These are phyloP conservation scores for Thymelicus sylvestris DNA, from an alignment of 2,888 invertebrate genomes.

Conservation along the genomic window DNA sequence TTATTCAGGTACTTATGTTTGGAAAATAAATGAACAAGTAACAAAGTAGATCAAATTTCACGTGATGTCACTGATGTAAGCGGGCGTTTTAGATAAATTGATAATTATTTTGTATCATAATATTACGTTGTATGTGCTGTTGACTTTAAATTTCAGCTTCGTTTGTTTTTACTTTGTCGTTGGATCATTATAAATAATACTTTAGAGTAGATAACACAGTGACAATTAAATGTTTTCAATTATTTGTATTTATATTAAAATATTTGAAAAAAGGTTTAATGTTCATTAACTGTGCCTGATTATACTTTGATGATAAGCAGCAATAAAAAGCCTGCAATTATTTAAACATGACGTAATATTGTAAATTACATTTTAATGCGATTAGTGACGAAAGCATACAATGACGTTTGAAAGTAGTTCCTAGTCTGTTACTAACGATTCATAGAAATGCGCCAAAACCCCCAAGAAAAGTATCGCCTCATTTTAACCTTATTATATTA, in stretches of 20 bases:
- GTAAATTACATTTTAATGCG: not conserved
- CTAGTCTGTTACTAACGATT: not conserved
- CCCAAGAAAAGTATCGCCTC: too few species aligned
- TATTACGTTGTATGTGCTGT: not conserved
- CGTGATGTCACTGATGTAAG: not conserved
- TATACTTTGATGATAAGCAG: not conserved
- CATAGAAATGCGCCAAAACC: too few species aligned
- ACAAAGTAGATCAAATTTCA: not conserved
- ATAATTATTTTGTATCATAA: not conserved
- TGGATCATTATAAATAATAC: constrained; percentile 1
- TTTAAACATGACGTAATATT: not conserved
- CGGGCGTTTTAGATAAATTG: not conserved
- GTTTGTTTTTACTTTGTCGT: constrained; percentile 2
- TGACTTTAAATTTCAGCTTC: not conserved
- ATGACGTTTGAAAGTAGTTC: not conserved
- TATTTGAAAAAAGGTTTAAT: not conserved
- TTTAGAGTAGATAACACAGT: not conserved
- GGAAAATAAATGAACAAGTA: not conserved
- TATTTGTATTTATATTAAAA: constrained; percentile 2
- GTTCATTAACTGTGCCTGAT: not conserved
- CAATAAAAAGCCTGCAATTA: not conserved
- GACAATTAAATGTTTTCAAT: not conserved
- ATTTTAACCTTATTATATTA: too few species aligned
- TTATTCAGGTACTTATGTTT: too few species aligned
- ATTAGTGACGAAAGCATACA: not conserved